Percentiles rank a stretch among this genome's conserved stretches.
Conservation (phyloP, 2,888 invertebrate genomes). For the Ischnura elegans region DNA sequence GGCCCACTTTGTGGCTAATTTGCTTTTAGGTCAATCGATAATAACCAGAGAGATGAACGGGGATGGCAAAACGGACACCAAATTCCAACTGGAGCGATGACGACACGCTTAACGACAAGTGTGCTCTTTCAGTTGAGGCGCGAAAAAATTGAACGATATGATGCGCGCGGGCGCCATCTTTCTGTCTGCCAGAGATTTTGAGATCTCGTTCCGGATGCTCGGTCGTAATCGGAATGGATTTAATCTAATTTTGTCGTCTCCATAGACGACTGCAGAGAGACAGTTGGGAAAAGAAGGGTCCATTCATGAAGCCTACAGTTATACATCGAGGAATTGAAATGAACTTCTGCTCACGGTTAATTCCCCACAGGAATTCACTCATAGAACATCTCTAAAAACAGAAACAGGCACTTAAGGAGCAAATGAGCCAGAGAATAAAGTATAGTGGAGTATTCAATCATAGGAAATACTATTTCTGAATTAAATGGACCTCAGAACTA, state of each 20-base stretch:
- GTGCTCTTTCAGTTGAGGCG: too few species aligned
- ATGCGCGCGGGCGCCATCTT: background rate
- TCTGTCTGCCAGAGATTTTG: background rate
- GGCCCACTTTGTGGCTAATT: too few species aligned
- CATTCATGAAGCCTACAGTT: background rate
- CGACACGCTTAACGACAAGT: too few species aligned
- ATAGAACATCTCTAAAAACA: background rate
- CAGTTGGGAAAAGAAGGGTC: background rate
- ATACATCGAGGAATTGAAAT: background rate
- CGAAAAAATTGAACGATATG: background rate
- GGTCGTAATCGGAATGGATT: background rate
- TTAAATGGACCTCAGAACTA: too few species aligned
- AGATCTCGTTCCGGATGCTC: background rate
- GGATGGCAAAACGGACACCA: too few species aligned
- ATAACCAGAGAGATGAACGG: too few species aligned
- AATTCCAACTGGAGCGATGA: too few species aligned
- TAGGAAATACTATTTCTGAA: too few species aligned
- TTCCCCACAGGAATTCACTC: background rate
- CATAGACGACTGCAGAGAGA: background rate
- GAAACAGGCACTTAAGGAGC: too few species aligned
- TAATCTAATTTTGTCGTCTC: background rate
- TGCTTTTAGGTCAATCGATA: too few species aligned
- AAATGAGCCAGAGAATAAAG: too few species aligned
- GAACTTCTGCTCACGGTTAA: background rate
- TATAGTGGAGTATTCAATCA: too few species aligned